These are phyloP conservation scores for Amphimedon queenslandica DNA, from an alignment of 37 sponge, comb jelly and placozoan species.

Conservation along the genomic window DNA sequence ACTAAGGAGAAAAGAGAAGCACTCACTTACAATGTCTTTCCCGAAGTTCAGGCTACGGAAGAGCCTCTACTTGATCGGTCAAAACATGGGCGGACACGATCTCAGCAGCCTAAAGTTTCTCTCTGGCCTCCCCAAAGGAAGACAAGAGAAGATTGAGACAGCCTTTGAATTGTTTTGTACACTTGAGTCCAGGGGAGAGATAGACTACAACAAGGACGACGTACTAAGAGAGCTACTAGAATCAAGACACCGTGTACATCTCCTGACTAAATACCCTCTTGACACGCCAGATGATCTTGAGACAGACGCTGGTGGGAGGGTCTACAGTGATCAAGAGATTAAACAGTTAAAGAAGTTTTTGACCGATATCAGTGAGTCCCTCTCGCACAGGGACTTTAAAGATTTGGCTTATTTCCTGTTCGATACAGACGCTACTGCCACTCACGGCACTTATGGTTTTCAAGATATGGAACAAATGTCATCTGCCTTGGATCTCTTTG, in stretches of 20 bases:
- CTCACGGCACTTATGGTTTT: background rate
- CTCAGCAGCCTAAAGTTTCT: background rate
- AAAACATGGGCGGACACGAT: background rate
- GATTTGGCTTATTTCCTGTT: background rate
- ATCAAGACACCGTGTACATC: background rate
- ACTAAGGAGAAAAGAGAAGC: no score
- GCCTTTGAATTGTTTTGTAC: conserved; percentile 11
- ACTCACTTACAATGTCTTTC: background rate
- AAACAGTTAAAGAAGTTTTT: background rate
- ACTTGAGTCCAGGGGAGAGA: background rate
- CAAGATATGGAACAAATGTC: conserved; percentile 20
- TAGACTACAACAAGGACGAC: background rate
- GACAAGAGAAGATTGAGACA: background rate
- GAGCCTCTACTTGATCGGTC: background rate
- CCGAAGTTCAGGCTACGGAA: background rate
- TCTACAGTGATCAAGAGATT: background rate
- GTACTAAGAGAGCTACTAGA: background rate
- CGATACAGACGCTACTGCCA: background rate
- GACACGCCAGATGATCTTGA: background rate
- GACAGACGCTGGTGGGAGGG: background rate
- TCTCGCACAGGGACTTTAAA: background rate
- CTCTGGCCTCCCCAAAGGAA: background rate
- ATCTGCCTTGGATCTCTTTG: conserved; percentile 5
- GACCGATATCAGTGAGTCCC: background rate
- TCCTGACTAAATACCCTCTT: background rate